These are phyloP conservation scores for Metridium senile DNA, from an alignment of 92 coral and sea anemone species.

Conservation along the genomic window DNA sequence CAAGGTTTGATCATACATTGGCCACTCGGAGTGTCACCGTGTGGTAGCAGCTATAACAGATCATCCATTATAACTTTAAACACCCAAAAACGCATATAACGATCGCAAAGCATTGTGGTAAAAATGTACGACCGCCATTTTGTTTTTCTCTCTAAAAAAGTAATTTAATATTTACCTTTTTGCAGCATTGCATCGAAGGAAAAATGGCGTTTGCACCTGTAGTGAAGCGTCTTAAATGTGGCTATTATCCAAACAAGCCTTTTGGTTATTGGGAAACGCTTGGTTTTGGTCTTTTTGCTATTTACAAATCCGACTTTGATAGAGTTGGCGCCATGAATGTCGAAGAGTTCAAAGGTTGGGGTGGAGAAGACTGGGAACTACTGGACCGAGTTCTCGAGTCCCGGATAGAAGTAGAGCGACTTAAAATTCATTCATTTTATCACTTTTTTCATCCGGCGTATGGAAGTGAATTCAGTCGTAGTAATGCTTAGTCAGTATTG, in stretches of 20 bases:
- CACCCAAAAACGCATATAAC: not conserved
- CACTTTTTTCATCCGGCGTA: slow-evolving; percentile 80
- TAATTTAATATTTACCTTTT: not conserved
- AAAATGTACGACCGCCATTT: not conserved
- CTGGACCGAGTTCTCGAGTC: slow-evolving; percentile 82
- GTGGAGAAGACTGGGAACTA: slow-evolving; percentile 97
- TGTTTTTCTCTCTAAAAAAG: not conserved
- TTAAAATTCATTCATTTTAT: slow-evolving; percentile 77
- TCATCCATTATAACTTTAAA: not conserved
- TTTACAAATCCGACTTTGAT: slow-evolving; percentile 88
- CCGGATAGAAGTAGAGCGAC: slow-evolving; percentile 79
- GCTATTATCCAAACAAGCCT: slow-evolving; percentile 71
- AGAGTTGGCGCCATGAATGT: slow-evolving; percentile 86
- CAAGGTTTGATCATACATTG: no score
- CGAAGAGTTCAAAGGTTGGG: slow-evolving; percentile 74
- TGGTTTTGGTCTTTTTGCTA: slow-evolving; percentile 82
- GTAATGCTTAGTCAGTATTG: slow-evolving; percentile 38
- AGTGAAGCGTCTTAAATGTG: slow-evolving; percentile 85
- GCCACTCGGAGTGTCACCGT: no score
- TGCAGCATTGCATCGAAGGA: slow-evolving; percentile 86
- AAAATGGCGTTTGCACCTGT: slow-evolving; percentile 97
- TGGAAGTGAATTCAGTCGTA: slow-evolving; percentile 47
- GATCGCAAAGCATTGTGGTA: not conserved
- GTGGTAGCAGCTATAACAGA: no score
- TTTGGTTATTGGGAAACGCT: slow-evolving; percentile 92